Conservation (phyloP, 2,797 vertebrate genomes). For the Chelon auratus region DNA sequence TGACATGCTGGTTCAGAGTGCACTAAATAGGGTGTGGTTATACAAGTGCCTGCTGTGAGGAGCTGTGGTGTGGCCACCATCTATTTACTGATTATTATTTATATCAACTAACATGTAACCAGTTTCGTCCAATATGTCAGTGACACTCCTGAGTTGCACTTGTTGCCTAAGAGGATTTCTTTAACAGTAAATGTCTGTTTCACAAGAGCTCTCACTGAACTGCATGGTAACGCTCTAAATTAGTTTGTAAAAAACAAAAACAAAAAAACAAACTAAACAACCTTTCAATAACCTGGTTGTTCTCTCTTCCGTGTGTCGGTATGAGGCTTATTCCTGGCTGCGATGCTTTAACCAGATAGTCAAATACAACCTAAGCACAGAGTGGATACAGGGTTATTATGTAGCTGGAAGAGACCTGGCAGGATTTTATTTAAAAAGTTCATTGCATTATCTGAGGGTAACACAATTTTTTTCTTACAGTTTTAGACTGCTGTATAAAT, state of each 20-base stretch:
- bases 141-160: conserved; percentile 45
- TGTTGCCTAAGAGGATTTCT: conserved; percentile 37
- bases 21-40: conserved; percentile 69
- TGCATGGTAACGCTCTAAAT: conserved; percentile 53
- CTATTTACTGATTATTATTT: conserved; percentile 53
- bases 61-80: conserved; percentile 52
- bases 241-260: conserved; percentile 11
- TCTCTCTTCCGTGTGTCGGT: conserved; percentile 17
- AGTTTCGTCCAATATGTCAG: conserved; percentile 42
- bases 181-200: conserved; percentile 40
- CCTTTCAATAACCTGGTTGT: conserved; percentile 22
- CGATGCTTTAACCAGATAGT: conserved; percentile 25
- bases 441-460: conserved; percentile 54
- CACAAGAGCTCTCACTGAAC: conserved; percentile 36
- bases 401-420: conserved; percentile 56
- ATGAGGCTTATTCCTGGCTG: conserved; percentile 11
- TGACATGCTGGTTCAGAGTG: conserved; percentile 59
- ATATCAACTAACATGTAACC: conserved; percentile 42
- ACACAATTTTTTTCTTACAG: conserved; percentile 63
- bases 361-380: not conserved
- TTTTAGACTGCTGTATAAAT: conserved; percentile 76
- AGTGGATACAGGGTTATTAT: conserved; percentile 48
- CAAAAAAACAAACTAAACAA: conserved; percentile 9
- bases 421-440: conserved; percentile 58
- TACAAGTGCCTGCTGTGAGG: conserved; percentile 81